Conservation (phyloP, 2,888 invertebrate genomes). For the Hesperia comma region DNA sequence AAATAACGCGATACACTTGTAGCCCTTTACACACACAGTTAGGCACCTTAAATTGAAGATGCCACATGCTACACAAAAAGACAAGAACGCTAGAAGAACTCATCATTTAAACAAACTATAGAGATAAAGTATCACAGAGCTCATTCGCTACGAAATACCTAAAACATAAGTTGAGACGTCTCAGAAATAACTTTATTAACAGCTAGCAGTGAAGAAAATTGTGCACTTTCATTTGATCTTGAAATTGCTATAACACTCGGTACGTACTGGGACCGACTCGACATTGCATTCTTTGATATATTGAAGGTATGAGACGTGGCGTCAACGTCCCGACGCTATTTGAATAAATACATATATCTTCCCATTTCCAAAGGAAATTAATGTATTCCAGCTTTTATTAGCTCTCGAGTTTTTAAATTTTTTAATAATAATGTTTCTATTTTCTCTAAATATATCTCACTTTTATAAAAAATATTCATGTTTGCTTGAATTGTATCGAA, state of each 20-base stretch:
- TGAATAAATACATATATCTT: conserved; percentile 21
- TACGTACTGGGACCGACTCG: conserved; percentile 18
- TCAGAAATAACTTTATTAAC: conserved; percentile 25
- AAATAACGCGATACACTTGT: too few relatives aligned
- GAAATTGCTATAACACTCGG: conserved; percentile 34
- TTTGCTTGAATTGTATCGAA: too few relatives aligned
- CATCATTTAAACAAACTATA: too few relatives aligned
- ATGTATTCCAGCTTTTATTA: conserved; percentile 10
- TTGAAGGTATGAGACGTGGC: conserved; percentile 19
- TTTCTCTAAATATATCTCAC: too few relatives aligned
- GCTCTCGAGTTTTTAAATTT: background rate
- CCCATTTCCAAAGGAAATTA: conserved; percentile 13
- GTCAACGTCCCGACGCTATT: conserved; percentile 21
- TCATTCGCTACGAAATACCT: background rate
- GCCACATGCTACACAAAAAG: too few relatives aligned
- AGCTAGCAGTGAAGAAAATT: conserved; percentile 20
- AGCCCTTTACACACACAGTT: too few relatives aligned
- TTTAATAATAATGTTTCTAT: too few relatives aligned
- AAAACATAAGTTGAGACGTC: conserved; percentile 12
- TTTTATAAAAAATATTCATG: too few relatives aligned
- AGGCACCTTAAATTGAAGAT: too few relatives aligned
- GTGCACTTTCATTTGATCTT: conserved; percentile 34
- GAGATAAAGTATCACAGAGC: background rate
- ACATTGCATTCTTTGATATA: conserved; percentile 23
- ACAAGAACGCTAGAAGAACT: too few relatives aligned